phyloP scores from a whole-genome alignment of 2,797 vertebrate species.

The Neosilurus hyrtlii region DNA sequence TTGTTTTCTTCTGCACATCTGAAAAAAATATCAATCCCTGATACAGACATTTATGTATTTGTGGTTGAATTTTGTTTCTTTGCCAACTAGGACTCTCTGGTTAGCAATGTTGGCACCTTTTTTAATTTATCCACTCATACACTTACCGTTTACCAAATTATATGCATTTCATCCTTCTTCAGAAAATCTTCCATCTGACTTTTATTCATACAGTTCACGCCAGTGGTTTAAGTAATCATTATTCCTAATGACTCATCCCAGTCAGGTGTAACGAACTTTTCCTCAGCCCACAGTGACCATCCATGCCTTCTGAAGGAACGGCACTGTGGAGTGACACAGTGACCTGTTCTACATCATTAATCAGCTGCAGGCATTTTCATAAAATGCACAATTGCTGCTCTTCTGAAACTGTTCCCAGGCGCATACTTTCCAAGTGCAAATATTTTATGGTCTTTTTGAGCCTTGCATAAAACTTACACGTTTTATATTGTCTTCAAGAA shows the following conservation, averaged over 20 bases:
- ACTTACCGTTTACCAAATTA: neutral
- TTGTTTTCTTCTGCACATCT: neutral
- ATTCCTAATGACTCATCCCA: neutral
- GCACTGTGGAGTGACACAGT: neutral
- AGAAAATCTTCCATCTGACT: neutral
- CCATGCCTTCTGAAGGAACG: neutral
- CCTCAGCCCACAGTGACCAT: neutral
- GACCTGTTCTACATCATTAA: slow-evolving; percentile 16
- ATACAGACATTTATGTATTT: neutral
- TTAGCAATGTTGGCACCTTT: neutral
- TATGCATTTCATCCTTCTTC: neutral
- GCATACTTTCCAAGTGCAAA: slow-evolving; percentile 1
- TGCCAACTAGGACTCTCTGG: neutral
- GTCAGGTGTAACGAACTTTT: neutral
- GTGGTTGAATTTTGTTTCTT: neutral
- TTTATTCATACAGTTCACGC: neutral
- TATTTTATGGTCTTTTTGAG: neutral
- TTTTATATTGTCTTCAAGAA: neutral
- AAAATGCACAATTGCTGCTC: neutral
- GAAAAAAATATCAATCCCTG: neutral
- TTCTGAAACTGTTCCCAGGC: neutral
- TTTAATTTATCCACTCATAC: neutral
- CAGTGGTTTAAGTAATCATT: neutral
- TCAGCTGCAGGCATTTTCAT: slow-evolving; percentile 1
- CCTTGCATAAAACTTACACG: neutral